Evolutionary conservation across 1,140 invertebrate species (phyloP).

Genomic region (Reticulitermes speratus): DNA sequence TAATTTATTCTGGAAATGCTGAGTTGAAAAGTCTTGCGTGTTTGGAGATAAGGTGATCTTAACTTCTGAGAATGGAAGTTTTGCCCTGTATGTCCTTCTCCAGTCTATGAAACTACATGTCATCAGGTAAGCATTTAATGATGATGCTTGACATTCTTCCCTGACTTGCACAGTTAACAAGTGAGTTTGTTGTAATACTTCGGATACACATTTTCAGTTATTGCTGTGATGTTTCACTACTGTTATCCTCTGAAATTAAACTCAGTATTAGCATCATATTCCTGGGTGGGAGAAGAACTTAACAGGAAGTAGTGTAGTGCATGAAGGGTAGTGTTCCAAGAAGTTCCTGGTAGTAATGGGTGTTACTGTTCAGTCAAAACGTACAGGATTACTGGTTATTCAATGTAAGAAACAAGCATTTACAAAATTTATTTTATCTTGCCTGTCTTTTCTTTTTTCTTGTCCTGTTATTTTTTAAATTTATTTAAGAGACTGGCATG

Average conservation of each 20-base stretch:
- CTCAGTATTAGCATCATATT: background rate
- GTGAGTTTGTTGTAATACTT: background rate
- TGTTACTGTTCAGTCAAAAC: too few species aligned
- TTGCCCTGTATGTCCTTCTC: background rate
- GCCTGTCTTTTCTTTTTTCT: too few species aligned
- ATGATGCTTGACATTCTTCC: background rate
- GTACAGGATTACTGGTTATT: too few species aligned
- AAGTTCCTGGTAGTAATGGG: background rate
- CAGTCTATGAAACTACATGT: background rate
- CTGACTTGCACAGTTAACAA: background rate
- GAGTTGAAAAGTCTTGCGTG: background rate
- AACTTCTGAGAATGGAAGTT: background rate
- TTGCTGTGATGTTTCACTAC: background rate
- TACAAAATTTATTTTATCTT: too few species aligned
- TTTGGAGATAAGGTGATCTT: background rate
- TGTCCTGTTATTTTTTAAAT: too few species aligned
- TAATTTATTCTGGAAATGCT: background rate
- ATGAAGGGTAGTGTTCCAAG: background rate
- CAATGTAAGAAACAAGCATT: too few species aligned
- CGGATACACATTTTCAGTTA: background rate
- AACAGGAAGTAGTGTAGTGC: background rate
- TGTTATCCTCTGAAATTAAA: background rate
- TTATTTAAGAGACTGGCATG: background rate
- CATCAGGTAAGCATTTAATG: background rate
- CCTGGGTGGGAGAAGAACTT: background rate